Evolutionary conservation across 35 echinoderm and acorn worm species (phyloP).

Genomic region (Lytechinus pictus): DNA sequence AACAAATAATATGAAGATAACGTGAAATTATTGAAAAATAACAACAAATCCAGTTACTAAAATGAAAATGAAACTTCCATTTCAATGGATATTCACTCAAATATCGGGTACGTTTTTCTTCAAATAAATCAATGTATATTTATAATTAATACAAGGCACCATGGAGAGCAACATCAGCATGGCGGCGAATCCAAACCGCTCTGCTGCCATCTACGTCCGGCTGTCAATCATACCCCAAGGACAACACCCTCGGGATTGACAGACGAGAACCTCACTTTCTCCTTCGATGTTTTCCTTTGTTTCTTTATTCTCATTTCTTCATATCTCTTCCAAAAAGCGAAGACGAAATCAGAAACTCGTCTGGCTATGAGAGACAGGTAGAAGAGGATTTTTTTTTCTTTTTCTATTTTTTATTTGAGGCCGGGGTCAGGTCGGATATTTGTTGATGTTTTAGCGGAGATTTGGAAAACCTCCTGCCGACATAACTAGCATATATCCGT

Average conservation of each 20-base stretch:
- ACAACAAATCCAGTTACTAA: too few species aligned
- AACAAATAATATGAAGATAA: too few species aligned
- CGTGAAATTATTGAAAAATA: too few species aligned
- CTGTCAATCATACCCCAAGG: neutral
- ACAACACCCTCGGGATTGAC: neutral
- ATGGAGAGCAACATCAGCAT: neutral
- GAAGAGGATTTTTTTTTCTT: slow-evolving; percentile 11
- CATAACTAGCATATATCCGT: slow-evolving; percentile 7
- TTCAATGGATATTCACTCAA: too few species aligned
- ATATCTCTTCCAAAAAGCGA: neutral
- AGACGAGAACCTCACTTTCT: neutral
- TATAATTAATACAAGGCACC: too few species aligned
- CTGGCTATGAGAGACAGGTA: neutral
- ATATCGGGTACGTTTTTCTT: too few species aligned
- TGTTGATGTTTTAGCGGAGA: slow-evolving; percentile 39
- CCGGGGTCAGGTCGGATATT: slow-evolving; percentile 22
- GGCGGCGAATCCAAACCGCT: neutral
- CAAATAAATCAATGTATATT: too few species aligned
- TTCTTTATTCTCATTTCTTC: neutral
- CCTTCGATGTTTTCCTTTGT: neutral
- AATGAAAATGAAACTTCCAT: too few species aligned
- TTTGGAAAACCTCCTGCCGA: slow-evolving; percentile 15
- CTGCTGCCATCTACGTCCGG: neutral
- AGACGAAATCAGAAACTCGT: slow-evolving; percentile 2
- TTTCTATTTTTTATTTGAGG: neutral